These are phyloP conservation scores for Rutilus rutilus DNA, from an alignment of 2,113 vertebrate genomes.

Conservation along the genomic window DNA sequence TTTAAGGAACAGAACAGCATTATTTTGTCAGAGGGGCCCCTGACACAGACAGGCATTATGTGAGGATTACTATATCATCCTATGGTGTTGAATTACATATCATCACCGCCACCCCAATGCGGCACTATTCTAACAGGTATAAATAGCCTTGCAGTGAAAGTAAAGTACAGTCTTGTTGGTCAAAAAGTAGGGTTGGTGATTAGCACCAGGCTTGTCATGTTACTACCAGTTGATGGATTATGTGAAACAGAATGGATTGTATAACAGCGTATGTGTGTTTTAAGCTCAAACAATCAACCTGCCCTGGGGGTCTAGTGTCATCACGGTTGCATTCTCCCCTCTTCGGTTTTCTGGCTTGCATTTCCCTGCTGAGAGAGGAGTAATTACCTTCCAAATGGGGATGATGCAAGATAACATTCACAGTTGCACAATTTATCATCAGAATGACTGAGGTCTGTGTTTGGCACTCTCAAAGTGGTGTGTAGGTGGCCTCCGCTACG, in stretches of 20 bases:
- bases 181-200: conserved; percentile 1
- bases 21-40: background rate
- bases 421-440: conserved; percentile 21
- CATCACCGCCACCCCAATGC: background rate
- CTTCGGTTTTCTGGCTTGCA: conserved; percentile 61
- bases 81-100: conserved; percentile 9
- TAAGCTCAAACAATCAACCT: conserved; percentile 26
- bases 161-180: conserved; percentile 14
- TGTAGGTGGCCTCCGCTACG: background rate
- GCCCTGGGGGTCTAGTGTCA: conserved; percentile 58
- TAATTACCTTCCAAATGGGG: conserved; percentile 55
- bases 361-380: conserved; percentile 50
- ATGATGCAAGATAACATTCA: conserved; percentile 63
- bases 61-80: background rate
- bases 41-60: conserved; percentile 16
- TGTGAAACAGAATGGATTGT: conserved; percentile 35
- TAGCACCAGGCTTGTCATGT: conserved; percentile 13
- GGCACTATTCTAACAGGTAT: background rate
- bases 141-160: conserved; percentile 22
- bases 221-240: conserved; percentile 30
- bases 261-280: conserved; percentile 44
- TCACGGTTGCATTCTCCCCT: conserved; percentile 66
- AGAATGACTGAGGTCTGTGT: conserved; percentile 13
- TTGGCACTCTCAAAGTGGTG: background rate
- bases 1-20: conserved; percentile 29